Evolutionary conservation across 2,888 invertebrate genomes (phyloP), one percentile per base, ranked within the genome.

Genomic region (Caenorhabditis drosophilae): DNA sequence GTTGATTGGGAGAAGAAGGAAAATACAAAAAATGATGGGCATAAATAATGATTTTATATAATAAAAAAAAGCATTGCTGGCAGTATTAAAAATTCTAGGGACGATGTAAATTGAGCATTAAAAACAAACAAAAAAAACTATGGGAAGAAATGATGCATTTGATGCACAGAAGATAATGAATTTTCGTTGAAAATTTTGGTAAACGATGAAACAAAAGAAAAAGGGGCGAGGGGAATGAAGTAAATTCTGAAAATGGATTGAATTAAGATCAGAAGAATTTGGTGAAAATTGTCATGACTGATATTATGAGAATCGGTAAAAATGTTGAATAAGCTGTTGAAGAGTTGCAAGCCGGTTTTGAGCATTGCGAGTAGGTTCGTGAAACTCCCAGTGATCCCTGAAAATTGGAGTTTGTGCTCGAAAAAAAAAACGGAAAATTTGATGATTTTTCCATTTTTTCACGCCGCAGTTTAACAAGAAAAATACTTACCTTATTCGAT

Each of bases 331-430:
- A 9, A 36, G 36, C 23, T 25, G 25, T 4, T 25, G 67, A 53
- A n/a, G 70, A 60, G 53, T 74, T 74, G 59, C 74, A 74, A 31
- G 50, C 35, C 12, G 51, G 36, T 27, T 58, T 54, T 1, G 63
- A 61, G 58, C 74, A 74, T 49, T 75, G 75, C 26, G 69, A 50
- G 50, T 61, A 58, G 23, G 58, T 48, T n/a, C 72, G 66, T 9
- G 56, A 42, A 16, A 75, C 67, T 35, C 67, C 68, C 22, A 68
- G 38, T 0, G 74, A 74, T 20, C 74, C 74, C 69, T 72, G 64
- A 7, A 68, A 63, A 11, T 44, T 31, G 26, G 42, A 26, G 34
- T 40, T 25, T 52, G 3, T n/a, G 40, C 22, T 42, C 18, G 20
- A 23, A 46, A 35, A 58, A 12, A 4, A 18, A 22, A 15, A 15